Evolutionary conservation across 2,113 vertebrate genomes (phyloP).

Genomic region (Hyperopisus bebe): DNA sequence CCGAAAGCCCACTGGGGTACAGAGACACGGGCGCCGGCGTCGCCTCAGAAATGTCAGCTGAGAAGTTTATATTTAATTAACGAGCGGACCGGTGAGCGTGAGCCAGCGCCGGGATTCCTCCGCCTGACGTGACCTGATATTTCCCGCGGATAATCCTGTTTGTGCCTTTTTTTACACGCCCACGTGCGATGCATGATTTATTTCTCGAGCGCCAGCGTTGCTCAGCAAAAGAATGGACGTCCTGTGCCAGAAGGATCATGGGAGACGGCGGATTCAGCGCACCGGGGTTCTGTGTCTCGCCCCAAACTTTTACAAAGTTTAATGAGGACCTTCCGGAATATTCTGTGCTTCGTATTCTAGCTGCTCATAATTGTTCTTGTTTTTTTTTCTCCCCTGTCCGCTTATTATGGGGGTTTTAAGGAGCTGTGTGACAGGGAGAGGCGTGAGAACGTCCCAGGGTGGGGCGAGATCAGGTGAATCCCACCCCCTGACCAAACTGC

Average conservation of each 20-base stretch:
- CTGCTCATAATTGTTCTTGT: neutral
- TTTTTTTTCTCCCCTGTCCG: neutral
- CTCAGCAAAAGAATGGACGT: conserved; percentile 22
- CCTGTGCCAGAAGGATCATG: conserved; percentile 14
- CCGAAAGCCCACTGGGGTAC: neutral
- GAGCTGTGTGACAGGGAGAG: neutral
- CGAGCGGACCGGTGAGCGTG: conserved; percentile 13
- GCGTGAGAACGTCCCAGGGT: neutral
- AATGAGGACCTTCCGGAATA: conserved; percentile 23
- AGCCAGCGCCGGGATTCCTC: conserved; percentile 19
- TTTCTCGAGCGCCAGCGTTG: conserved; percentile 2
- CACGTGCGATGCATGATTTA: conserved; percentile 31
- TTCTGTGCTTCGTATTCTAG: neutral
- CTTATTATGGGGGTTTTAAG: neutral
- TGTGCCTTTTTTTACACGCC: conserved; percentile 26
- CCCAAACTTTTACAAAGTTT: conserved; percentile 28
- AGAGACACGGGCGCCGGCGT: neutral
- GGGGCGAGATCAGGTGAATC: neutral
- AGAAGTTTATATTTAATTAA: conserved; percentile 36
- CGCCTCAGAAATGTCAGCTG: conserved; percentile 18
- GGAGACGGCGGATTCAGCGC: conserved; percentile 16
- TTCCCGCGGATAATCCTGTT: conserved; percentile 34
- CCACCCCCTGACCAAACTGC: neutral
- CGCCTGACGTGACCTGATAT: conserved; percentile 26
- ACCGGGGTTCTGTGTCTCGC: conserved; percentile 8